Evolutionary conservation across 2,888 invertebrate genomes (phyloP), one percentile per base, ranked within the genome.

Genomic region (Drosophila aldrichi): DNA sequence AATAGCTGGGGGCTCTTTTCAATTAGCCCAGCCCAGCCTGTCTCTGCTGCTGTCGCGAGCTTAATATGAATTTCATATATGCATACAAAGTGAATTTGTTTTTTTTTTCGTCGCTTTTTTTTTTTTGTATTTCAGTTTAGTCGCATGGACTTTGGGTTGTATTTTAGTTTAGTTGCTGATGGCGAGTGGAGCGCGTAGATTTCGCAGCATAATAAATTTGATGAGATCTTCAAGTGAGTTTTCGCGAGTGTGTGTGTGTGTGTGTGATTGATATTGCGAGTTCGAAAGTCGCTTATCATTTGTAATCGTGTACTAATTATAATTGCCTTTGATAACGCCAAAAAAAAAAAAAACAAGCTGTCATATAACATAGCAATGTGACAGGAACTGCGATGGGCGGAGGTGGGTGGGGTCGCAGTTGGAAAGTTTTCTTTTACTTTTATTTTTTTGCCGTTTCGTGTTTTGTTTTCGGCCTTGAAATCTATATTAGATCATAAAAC

Each of bases 61-160:
- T 88, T 86, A 85, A 85, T 88, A 86, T 88, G 72, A 81, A 81
- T 88, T 88, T 85, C 81, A 85, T 85, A 81, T 75, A 81, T 81
- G 82, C 82, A 86, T 79, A 84, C 88, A 83, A 82, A 83, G 85
- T 79, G 70, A 78, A 81, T 82, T 80, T 77, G 68, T 70, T 57
- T 63, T 79, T 77, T 74, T 69, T 57, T 64, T 57, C 40, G 63
- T 54, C 68, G 62, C 66, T 59, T 74, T 32, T 54, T 59, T 58
- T 29, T 63, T 56, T 55, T 56, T 69, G 44, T 58, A 40, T 62
- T 68, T 63, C 55, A 57, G 71, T 62, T 36, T 70, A 38, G 51
- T 68, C 40, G 54, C 40, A 43, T 60, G 54, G 59, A 58, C 68
- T 73, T 69, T 71, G 52, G 62, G 66, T 58, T 75, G 70, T 78